Evolutionary conservation across 1,140 invertebrate genomes (phyloP).

Genomic region (Physella acuta): DNA sequence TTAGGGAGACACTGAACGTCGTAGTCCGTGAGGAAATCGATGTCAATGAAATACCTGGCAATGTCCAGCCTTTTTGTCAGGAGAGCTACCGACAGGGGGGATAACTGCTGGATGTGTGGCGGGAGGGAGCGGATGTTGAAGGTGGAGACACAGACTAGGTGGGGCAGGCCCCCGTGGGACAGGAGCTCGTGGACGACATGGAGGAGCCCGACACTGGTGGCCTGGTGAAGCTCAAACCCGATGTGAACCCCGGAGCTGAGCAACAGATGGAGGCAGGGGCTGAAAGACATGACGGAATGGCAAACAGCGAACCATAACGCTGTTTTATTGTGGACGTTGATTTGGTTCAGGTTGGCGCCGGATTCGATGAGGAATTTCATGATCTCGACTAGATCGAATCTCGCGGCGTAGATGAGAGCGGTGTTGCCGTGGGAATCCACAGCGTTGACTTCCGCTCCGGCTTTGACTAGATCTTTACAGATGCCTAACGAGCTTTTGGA

Average conservation of each 20-base stretch:
- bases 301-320: background rate
- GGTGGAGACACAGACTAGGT: background rate
- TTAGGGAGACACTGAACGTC: background rate
- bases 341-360: conserved; percentile 1
- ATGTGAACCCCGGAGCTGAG: background rate
- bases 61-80: background rate
- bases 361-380: conserved; percentile 4
- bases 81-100: background rate
- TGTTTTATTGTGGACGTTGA: background rate
- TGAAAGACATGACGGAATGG: background rate
- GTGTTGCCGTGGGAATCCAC: background rate
- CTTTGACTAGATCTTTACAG: background rate
- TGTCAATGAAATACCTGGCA: background rate
- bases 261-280: conserved; percentile 1
- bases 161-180: background rate
- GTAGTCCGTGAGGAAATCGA: conserved; percentile 9
- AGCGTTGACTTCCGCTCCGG: background rate
- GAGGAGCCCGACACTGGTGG: background rate
- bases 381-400: background rate
- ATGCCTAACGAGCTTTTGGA: background rate
- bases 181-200: conserved; percentile 5
- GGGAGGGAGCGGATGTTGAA: background rate
- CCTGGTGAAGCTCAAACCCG: conserved; percentile 9
- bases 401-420: conserved; percentile 3
- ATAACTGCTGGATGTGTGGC: background rate